Percentiles rank a stretch among this genome's conserved stretches.
These are phyloP conservation scores for Calephelis nemesis DNA, from an alignment of 1,140 invertebrate genomes.

Conservation along the genomic window DNA sequence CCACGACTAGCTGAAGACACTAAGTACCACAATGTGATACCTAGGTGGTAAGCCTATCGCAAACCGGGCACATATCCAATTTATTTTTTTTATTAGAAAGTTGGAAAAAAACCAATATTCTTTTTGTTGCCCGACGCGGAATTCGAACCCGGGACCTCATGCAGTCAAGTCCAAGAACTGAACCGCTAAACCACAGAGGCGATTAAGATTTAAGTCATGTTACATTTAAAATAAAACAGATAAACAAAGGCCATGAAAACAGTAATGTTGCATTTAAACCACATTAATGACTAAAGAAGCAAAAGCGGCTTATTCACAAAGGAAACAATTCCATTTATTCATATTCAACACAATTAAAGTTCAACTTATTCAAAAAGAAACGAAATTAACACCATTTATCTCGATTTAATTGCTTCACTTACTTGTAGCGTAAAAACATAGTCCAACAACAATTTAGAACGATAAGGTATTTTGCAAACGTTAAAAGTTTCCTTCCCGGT, in stretches of 20 bases:
- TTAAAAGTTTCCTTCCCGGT: slow-evolving; percentile 15
- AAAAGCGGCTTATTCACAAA: background rate
- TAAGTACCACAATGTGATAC: too few relatives aligned
- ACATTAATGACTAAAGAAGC: background rate
- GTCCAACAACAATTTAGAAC: slow-evolving; percentile 5
- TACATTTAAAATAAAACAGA: too few relatives aligned
- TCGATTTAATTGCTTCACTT: slow-evolving; percentile 16
- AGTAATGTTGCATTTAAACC: background rate
- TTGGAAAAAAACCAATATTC: too few relatives aligned
- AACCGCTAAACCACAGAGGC: too few relatives aligned
- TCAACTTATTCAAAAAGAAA: slow-evolving; percentile 12
- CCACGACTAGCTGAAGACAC: too few relatives aligned
- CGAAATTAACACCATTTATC: slow-evolving; percentile 10
- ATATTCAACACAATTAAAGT: slow-evolving; percentile 15
- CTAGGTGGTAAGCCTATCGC: too few relatives aligned
- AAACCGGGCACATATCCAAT: too few relatives aligned
- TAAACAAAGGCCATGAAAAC: background rate
- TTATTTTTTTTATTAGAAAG: too few relatives aligned
- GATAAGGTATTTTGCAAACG: slow-evolving; percentile 4
- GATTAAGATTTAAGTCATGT: too few relatives aligned
- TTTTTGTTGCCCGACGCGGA: too few relatives aligned
- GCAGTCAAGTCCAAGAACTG: too few relatives aligned
- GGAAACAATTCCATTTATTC: slow-evolving; percentile 14
- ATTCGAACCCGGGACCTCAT: too few relatives aligned
- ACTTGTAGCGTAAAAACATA: slow-evolving; percentile 4